Base-by-base conservation (phyloP, 2,113 vertebrate genomes). In the Notiomystis cincta region DNA sequence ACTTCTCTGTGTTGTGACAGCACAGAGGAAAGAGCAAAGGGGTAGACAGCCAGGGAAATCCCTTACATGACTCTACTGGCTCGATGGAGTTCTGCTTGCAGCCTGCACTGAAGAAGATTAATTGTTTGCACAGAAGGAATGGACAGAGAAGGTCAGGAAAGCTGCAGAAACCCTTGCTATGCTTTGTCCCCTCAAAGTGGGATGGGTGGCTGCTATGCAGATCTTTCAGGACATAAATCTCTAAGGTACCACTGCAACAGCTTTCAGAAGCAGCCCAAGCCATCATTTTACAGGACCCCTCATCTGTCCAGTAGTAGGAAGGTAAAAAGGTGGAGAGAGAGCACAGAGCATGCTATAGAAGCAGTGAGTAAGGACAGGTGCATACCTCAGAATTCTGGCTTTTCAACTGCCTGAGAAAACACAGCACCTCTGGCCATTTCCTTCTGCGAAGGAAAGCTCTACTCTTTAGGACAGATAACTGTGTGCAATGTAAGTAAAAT, bases 91-190 rank as follows among this genome's bases (percentile, higher is more conserved):
- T 89, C 89, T 90, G 73, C 93, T 97, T 94, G 85, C 83, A 96
- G 84, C 91, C 91, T 79, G 75, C 51, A 61, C 17, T 17, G 51
- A 96, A 91, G 80, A 97, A 98, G 97, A 98, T 96, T 60, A 98
- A 98, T 98, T 96, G 97, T 98, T 91, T 94, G 58, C 27, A 88
- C 58, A 44, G 86, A 91, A 90, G 53, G 88, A 98, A 94, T 88
- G 72, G 96, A 98, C 96, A 98, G 96, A 94, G 95, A 98, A 98
- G 97, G 97, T 98, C 94, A 98, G 80, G 86, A 87, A 95, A 91
- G 85, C 70, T 85, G 65, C 48, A 64, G 76, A 85, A 94, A 95
- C 87, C 87, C 64, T 42, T 58, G 27, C 38, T 60, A 14, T 12
- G 27, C 22, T 97, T 95, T 97, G 42, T 95, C 45, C 79, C 97